Evolutionary conservation across 2,113 vertebrate genomes (phyloP).

Genomic region (Catagonus wagneri): DNA sequence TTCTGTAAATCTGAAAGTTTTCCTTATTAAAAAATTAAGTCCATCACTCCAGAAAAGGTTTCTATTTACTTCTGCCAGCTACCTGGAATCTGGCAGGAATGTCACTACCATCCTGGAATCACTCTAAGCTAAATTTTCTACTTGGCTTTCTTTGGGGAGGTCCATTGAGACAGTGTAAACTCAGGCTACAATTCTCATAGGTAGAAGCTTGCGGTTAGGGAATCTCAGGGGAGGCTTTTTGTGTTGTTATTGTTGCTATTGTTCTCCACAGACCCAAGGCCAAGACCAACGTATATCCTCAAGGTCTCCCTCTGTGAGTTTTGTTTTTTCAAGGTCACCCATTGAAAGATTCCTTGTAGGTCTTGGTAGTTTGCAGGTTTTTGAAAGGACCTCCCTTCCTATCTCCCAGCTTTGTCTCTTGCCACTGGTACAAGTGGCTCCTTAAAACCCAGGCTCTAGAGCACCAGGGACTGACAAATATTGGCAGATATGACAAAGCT

Average conservation of each 20-base stretch:
- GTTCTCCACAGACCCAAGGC: background rate
- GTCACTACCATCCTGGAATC: background rate
- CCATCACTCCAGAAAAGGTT: background rate
- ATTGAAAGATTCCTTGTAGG: background rate
- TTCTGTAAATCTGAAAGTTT: background rate
- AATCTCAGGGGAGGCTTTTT: background rate
- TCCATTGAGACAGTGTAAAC: background rate
- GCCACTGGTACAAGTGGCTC: background rate
- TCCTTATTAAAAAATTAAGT: background rate
- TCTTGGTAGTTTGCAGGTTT: background rate
- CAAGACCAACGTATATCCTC: background rate
- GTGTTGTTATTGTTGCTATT: background rate
- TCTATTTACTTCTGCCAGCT: background rate
- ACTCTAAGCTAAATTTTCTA: background rate
- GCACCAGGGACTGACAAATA: background rate
- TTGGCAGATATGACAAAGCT: background rate
- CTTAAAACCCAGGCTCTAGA: background rate
- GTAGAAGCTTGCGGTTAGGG: background rate
- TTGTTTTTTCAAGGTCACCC: background rate
- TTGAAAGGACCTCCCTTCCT: background rate
- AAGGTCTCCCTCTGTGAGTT: background rate
- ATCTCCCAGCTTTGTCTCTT: background rate
- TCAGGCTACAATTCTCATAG: background rate
- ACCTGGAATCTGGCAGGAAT: background rate
- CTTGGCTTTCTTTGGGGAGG: background rate